These are phyloP conservation scores for Diabrotica balteata DNA, from an alignment of 2,888 invertebrate genomes.

Conservation along the genomic window DNA sequence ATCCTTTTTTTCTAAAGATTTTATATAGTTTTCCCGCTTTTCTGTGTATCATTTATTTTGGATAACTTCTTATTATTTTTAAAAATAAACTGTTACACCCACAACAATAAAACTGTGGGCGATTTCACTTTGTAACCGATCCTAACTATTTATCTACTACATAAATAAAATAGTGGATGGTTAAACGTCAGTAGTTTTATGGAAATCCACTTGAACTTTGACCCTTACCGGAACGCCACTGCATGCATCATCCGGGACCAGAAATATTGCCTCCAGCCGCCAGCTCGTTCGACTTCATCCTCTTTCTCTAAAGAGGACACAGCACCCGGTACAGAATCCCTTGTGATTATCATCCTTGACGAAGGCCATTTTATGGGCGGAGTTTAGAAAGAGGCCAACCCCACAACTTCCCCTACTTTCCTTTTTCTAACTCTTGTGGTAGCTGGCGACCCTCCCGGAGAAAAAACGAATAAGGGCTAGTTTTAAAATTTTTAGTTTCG, in stretches of 20 bases:
- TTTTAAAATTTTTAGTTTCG: constrained; percentile 51
- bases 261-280: constrained; percentile 34
- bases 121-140: too few relatives aligned
- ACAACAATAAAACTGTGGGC: too few relatives aligned
- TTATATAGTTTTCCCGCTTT: too few relatives aligned
- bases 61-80: too few relatives aligned
- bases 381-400: constrained; percentile 50
- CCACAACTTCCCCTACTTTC: constrained; percentile 42
- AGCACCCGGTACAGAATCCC: constrained; percentile 50
- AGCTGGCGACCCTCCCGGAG: constrained; percentile 55
- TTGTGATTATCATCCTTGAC: constrained; percentile 58
- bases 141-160: too few relatives aligned
- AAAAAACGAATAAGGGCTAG: constrained; percentile 53
- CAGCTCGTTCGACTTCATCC: constrained; percentile 38
- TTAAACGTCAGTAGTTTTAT: too few relatives aligned
- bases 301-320: constrained; percentile 43
- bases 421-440: constrained; percentile 47
- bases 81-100: too few relatives aligned
- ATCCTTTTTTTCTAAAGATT: too few relatives aligned
- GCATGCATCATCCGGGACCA: constrained; percentile 33
- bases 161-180: too few relatives aligned
- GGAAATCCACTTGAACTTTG: too few relatives aligned
- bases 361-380: constrained; percentile 62
- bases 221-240: constrained; percentile 8
- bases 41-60: too few relatives aligned